phyloP scores from a whole-genome alignment of 2,888 invertebrate genomes.

The Autographa gamma region DNA sequence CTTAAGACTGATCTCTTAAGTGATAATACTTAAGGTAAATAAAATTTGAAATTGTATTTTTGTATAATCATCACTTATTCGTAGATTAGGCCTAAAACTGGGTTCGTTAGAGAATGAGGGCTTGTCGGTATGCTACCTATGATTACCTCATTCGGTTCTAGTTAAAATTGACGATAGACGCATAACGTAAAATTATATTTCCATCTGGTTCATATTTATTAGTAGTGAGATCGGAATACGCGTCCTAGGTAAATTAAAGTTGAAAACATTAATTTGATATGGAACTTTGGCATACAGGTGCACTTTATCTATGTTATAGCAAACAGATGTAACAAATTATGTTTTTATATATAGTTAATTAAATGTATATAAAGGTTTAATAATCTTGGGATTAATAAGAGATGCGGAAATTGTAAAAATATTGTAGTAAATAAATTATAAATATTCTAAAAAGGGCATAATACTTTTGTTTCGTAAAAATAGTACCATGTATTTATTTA shows the following conservation, averaged over 20 bases:
- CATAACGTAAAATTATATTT: constrained; percentile 31
- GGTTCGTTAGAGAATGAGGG: neutral
- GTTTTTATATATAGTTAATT: neutral
- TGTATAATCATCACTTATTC: constrained; percentile 56
- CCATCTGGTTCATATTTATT: constrained; percentile 45
- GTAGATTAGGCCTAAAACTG: constrained; percentile 51
- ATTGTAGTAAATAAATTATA: neutral
- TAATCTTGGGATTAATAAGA: neutral
- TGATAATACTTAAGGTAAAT: constrained; percentile 60
- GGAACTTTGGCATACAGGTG: constrained; percentile 45
- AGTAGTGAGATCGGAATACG: constrained; percentile 35
- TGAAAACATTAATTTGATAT: constrained; percentile 48
- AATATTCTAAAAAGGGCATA: neutral
- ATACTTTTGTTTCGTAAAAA: neutral
- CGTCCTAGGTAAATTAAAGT: constrained; percentile 43
- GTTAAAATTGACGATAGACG: constrained; percentile 21
- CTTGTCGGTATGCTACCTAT: neutral
- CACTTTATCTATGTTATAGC: constrained; percentile 10
- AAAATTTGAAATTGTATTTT: constrained; percentile 69
- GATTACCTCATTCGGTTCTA: constrained; percentile 15
- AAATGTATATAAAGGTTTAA: neutral
- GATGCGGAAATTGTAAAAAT: neutral
- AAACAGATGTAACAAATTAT: constrained; percentile 27
- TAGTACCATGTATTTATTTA: neutral
- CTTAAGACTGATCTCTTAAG: constrained; percentile 66